Conservation (phyloP, 2,113 vertebrate species). For the Onychostoma macrolepis region DNA sequence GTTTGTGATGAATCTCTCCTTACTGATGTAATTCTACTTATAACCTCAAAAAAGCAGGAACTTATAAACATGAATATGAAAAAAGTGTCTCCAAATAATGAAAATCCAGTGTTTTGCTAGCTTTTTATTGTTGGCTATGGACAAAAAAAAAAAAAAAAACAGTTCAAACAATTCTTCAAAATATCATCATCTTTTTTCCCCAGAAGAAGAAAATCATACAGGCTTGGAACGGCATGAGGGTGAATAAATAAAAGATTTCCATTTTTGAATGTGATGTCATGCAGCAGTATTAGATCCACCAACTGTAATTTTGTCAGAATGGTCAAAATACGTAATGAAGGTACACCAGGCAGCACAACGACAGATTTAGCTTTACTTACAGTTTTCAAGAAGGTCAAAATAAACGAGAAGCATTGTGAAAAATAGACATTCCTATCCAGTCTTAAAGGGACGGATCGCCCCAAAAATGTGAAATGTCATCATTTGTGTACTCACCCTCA, state of each 20-base stretch:
- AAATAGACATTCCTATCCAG: background rate
- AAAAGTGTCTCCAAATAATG: too few species aligned
- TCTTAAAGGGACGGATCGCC: background rate
- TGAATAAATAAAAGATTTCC: background rate
- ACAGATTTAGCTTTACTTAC: background rate
- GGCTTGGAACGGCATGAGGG: background rate
- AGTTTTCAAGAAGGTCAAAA: constrained; percentile 13
- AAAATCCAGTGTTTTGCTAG: too few species aligned
- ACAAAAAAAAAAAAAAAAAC: too few species aligned
- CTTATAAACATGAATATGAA: background rate
- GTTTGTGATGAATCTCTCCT: background rate
- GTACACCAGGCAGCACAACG: background rate
- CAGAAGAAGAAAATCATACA: background rate
- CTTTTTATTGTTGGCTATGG: too few species aligned
- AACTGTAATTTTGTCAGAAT: background rate
- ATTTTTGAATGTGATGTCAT: background rate
- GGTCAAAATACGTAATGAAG: background rate
- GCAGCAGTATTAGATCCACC: background rate
- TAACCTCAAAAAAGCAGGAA: background rate
- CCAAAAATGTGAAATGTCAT: background rate
- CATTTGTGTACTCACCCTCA: background rate
- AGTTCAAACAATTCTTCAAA: background rate
- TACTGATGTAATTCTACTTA: background rate
- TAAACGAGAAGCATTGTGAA: background rate
- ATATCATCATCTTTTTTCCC: background rate